Percentiles rank a stretch among this genome's conserved stretches.
Conservation (phyloP, 53 echinoderm and acorn worm genomes). For the Mesocentrotus franciscanus region DNA sequence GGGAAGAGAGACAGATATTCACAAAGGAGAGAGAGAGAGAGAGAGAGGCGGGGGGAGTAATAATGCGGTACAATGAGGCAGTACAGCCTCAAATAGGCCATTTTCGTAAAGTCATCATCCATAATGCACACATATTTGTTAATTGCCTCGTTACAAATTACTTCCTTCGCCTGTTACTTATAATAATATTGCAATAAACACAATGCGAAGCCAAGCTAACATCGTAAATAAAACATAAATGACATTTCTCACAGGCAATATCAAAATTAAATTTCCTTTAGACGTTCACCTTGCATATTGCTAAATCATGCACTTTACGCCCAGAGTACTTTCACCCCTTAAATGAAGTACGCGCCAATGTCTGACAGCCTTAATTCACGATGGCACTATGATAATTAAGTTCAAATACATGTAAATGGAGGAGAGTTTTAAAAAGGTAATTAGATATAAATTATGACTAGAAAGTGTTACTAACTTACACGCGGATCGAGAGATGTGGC, state of each 20-base stretch:
- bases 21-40: too few species aligned
- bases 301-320: background rate
- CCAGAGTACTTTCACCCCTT: background rate
- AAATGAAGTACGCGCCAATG: background rate
- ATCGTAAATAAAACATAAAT: background rate
- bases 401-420: background rate
- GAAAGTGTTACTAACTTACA: too few species aligned
- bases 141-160: too few species aligned
- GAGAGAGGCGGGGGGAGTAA: too few species aligned
- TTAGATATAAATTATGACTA: background rate
- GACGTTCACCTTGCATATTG: background rate
- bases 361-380: background rate
- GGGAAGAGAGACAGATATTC: too few species aligned
- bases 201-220: background rate
- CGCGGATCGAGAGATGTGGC: too few species aligned
- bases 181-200: too few species aligned
- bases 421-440: background rate
- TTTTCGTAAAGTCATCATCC: too few species aligned
- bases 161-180: too few species aligned
- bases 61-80: too few species aligned
- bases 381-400: background rate
- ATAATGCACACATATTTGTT: too few species aligned
- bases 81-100: too few species aligned
- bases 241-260: background rate
- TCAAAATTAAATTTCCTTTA: background rate